phyloP scores from a whole-genome alignment of 2,888 invertebrate genomes.

The Lymantria dispar region DNA sequence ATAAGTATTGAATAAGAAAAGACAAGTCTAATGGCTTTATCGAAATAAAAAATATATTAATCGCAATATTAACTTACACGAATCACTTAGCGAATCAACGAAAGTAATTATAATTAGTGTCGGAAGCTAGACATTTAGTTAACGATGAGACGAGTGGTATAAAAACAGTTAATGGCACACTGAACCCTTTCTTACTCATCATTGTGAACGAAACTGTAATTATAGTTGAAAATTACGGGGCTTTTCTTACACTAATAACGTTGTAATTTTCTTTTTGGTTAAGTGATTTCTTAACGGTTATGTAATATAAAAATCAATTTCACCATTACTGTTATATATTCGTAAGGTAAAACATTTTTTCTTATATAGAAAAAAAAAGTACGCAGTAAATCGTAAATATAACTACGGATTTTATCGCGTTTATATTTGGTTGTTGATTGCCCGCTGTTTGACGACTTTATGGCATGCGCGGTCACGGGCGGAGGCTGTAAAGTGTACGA shows the following conservation, averaged over 20 bases:
- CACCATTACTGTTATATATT: no score
- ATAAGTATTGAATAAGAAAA: neutral
- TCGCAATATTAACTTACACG: constrained; percentile 12
- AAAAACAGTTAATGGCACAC: constrained; percentile 32
- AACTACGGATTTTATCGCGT: no score
- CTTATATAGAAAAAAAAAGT: no score
- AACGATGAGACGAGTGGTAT: constrained; percentile 11
- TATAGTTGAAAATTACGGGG: constrained; percentile 30
- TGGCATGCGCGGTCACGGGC: no score
- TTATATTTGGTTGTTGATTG: no score
- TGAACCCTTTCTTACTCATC: constrained; percentile 34
- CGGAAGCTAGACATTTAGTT: constrained; percentile 21
- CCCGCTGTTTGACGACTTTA: no score
- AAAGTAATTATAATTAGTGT: constrained; percentile 29
- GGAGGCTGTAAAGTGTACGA: no score
- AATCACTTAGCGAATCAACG: constrained; percentile 29
- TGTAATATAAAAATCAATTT: no score
- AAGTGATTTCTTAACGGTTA: constrained; percentile 17
- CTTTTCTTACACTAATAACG: constrained; percentile 29
- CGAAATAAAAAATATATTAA: neutral
- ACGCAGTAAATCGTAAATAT: no score
- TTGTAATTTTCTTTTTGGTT: constrained; percentile 20
- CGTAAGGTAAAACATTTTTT: no score
- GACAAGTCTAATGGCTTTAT: neutral
- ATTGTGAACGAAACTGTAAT: constrained; percentile 29